phyloP scores from a whole-genome alignment of 2,113 vertebrate species.

The Siphamia tubifer region DNA sequence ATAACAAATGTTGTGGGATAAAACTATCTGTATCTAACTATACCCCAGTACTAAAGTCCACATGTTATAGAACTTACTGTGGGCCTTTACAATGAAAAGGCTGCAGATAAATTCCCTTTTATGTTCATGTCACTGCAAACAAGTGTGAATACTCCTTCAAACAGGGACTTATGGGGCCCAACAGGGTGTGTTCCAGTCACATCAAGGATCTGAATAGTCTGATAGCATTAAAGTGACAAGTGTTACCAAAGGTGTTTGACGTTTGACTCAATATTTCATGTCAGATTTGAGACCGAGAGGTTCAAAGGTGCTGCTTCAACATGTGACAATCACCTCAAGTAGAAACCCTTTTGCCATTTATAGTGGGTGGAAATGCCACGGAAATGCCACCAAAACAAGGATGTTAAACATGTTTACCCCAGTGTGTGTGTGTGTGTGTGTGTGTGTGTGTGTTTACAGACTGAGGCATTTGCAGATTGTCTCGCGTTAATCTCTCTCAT shows the following conservation, averaged over 20 bases:
- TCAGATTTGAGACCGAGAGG: slow-evolving; percentile 40
- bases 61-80: neutral
- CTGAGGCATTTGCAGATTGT: slow-evolving; percentile 4
- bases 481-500: slow-evolving; percentile 19
- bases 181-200: slow-evolving; percentile 31
- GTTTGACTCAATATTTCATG: slow-evolving; percentile 50
- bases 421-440: neutral
- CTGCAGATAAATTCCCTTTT: neutral
- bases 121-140: slow-evolving; percentile 12
- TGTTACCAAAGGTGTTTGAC: slow-evolving; percentile 48
- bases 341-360: slow-evolving; percentile 18
- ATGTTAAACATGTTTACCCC: neutral
- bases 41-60: neutral
- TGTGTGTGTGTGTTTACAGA: neutral
- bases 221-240: slow-evolving; percentile 58
- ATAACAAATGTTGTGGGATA: no score
- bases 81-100: neutral
- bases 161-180: slow-evolving; percentile 17
- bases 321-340: slow-evolving; percentile 46
- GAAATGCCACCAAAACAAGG: slow-evolving; percentile 49
- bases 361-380: slow-evolving; percentile 33
- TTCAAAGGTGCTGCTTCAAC: slow-evolving; percentile 44
- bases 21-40: neutral
- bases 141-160: slow-evolving; percentile 25
- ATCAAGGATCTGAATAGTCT: slow-evolving; percentile 22